phyloP scores from a whole-genome alignment of 2,113 vertebrate species.

The Fregetta grallaria region DNA sequence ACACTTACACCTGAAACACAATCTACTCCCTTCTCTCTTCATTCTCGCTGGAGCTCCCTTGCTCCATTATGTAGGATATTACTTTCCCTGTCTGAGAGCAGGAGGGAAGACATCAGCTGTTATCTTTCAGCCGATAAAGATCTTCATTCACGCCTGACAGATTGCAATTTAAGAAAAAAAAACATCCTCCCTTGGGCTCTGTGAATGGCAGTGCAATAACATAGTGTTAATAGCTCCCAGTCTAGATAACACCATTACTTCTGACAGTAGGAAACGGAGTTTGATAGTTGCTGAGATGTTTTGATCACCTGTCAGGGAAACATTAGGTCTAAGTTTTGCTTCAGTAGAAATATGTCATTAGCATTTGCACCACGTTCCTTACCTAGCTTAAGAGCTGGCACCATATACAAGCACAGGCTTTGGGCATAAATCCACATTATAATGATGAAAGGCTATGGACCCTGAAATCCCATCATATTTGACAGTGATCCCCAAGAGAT shows the following conservation, averaged over 20 bases:
- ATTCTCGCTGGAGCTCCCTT: constrained; percentile 2
- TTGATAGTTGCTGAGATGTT: constrained; percentile 36
- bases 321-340: not conserved
- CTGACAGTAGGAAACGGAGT: constrained; percentile 33
- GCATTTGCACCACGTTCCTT: not conserved
- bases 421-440: not conserved
- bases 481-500: not conserved
- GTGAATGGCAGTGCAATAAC: constrained; percentile 47
- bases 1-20: constrained; percentile 66
- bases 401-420: not conserved
- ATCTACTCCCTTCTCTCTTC: constrained; percentile 39
- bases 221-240: constrained; percentile 43
- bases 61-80: constrained; percentile 45
- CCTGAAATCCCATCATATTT: not conserved
- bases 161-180: constrained; percentile 28
- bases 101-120: constrained; percentile 56
- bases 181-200: constrained; percentile 16
- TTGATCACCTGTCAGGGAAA: constrained; percentile 59
- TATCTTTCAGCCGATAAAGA: constrained; percentile 54
- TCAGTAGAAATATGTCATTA: constrained; percentile 10
- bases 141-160: constrained; percentile 51
- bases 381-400: not conserved
- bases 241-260: constrained; percentile 26
- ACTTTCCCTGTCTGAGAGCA: constrained; percentile 60
- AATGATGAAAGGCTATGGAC: not conserved